A percentile compares a stretch with the other conserved stretches of the same genome.
Conservation (phyloP, 2,888 invertebrate genomes). For the Scrobipalpa atriplicella region DNA sequence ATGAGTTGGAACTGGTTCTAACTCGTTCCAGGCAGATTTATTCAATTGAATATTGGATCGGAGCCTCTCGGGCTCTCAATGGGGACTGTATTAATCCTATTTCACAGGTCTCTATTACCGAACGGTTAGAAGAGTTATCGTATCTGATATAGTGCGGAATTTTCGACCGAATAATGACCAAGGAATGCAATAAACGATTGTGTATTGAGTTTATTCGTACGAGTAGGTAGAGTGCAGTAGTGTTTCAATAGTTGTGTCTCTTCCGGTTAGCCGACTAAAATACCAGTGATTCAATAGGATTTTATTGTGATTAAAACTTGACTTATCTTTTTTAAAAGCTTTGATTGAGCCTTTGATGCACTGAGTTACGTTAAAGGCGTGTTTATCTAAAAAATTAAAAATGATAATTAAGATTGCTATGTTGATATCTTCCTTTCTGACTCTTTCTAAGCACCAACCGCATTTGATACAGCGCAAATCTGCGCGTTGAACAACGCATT, state of each 20-base stretch:
- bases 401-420: too few species aligned
- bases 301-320: too few species aligned
- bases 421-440: too few species aligned
- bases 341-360: too few species aligned
- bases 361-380: too few species aligned
- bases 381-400: too few species aligned
- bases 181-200: neutral
- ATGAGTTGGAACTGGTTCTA: conserved; percentile 23
- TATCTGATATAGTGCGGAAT: neutral
- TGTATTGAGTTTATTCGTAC: too few species aligned
- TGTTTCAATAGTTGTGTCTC: neutral
- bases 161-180: neutral
- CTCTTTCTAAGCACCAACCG: too few species aligned
- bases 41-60: conserved; percentile 28
- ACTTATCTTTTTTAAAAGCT: too few species aligned
- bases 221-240: neutral
- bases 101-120: conserved; percentile 26
- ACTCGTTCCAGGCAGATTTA: conserved; percentile 26
- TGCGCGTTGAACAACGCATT: conserved; percentile 17
- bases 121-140: conserved; percentile 22
- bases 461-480: neutral
- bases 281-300: too few species aligned
- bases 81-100: conserved; percentile 23
- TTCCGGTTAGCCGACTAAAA: too few species aligned
- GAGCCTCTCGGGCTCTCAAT: conserved; percentile 26